Evolutionary conservation across 2,888 invertebrate genomes (phyloP).

Genomic region (Euzophera pinguis): DNA sequence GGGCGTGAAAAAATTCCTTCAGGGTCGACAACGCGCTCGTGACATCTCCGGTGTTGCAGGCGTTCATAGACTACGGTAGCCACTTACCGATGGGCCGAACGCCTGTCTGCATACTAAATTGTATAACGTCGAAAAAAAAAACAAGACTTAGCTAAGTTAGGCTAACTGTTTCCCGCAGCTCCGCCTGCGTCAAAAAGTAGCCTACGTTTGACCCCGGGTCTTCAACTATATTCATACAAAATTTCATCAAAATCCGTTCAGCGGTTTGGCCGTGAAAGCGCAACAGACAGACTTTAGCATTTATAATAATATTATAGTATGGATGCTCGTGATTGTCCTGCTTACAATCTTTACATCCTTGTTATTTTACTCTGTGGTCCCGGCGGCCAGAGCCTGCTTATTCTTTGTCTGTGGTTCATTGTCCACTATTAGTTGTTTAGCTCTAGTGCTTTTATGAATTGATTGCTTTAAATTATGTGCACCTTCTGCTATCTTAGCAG

Average conservation of each 20-base stretch:
- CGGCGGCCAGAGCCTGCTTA: constrained; percentile 43
- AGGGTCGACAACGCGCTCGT: no score
- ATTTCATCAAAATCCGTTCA: background rate
- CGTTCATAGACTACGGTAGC: no score
- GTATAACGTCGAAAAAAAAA: no score
- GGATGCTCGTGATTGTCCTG: background rate
- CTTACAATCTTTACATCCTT: constrained; percentile 21
- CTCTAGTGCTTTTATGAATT: constrained; percentile 43
- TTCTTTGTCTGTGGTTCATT: constrained; percentile 51
- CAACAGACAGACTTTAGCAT: background rate
- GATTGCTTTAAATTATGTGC: constrained; percentile 34
- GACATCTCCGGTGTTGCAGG: no score
- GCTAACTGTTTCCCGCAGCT: no score
- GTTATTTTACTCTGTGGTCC: constrained; percentile 30
- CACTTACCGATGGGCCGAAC: no score
- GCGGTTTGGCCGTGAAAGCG: background rate
- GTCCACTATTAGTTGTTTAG: constrained; percentile 43
- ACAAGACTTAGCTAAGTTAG: no score
- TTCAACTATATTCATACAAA: background rate
- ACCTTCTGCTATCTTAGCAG: background rate
- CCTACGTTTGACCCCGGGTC: no score
- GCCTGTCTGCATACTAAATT: no score
- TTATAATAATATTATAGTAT: background rate
- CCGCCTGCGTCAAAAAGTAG: no score
- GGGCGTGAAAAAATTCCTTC: no score